These are phyloP conservation scores for Laothoe populi DNA, from an alignment of 2,888 invertebrate species.

Conservation along the genomic window DNA sequence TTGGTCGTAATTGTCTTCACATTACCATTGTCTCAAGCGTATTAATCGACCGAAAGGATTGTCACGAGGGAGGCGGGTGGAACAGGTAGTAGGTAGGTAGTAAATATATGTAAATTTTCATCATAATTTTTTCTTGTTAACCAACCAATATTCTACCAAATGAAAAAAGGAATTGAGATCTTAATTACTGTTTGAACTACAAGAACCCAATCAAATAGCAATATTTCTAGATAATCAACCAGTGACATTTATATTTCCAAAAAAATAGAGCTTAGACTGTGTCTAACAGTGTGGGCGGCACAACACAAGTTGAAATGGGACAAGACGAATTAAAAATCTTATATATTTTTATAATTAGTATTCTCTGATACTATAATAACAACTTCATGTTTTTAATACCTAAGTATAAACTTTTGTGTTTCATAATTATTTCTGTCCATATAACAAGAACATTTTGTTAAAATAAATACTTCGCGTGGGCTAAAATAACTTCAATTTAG, in stretches of 20 bases:
- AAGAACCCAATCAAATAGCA: too few relatives aligned
- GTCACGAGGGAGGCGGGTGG: too few relatives aligned
- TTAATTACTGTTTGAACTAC: too few relatives aligned
- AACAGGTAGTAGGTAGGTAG: too few relatives aligned
- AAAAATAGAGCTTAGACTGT: not conserved
- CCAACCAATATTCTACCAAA: too few relatives aligned
- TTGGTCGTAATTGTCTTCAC: not conserved
- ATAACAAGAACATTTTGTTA: not conserved
- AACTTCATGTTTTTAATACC: not conserved
- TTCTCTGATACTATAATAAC: not conserved
- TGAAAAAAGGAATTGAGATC: too few relatives aligned
- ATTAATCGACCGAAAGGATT: not conserved
- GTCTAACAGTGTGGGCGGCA: not conserved
- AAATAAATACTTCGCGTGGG: not conserved
- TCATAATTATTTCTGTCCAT: too few relatives aligned
- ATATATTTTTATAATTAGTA: slow-evolving; percentile 1
- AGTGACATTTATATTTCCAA: not conserved
- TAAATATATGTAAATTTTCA: too few relatives aligned
- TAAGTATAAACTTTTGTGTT: not conserved
- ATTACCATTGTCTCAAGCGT: not conserved
- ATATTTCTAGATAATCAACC: not conserved
- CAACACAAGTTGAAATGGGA: slow-evolving; percentile 1
- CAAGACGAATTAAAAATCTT: not conserved
- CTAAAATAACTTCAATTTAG: not conserved
- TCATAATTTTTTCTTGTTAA: too few relatives aligned